These are phyloP conservation scores for Cossypha heuglini DNA, from an alignment of 2,797 vertebrate species.

Conservation along the genomic window DNA sequence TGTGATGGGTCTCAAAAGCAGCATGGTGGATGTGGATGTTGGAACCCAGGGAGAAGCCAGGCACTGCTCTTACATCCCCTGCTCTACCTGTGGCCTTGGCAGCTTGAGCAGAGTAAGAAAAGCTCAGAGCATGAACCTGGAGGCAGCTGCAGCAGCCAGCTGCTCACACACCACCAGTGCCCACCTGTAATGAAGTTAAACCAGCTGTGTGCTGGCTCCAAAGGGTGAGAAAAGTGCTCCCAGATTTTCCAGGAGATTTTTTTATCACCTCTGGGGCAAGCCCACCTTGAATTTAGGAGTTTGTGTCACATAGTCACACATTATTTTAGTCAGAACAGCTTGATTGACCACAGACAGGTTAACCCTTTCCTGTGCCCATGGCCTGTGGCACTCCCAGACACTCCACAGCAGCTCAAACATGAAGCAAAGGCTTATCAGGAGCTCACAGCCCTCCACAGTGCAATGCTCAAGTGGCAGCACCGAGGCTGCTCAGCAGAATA, in stretches of 20 bases:
- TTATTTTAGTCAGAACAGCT: background rate
- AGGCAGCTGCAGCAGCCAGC: background rate
- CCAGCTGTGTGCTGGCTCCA: accelerated
- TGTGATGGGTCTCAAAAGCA: background rate
- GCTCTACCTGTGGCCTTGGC: background rate
- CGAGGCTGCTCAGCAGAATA: conserved; percentile 12
- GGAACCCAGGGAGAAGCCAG: background rate
- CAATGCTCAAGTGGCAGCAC: background rate
- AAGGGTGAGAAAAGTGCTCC: background rate
- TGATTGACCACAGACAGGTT: background rate
- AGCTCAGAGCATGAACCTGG: background rate
- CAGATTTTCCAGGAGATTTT: background rate
- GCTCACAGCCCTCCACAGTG: background rate
- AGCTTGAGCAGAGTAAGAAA: background rate
- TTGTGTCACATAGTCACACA: background rate
- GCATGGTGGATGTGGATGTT: accelerated
- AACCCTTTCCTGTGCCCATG: background rate
- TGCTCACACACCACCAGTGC: background rate
- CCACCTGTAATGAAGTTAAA: background rate
- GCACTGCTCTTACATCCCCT: background rate
- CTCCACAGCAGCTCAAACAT: background rate
- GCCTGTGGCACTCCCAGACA: background rate
- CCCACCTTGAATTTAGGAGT: background rate
- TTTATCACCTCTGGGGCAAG: background rate
- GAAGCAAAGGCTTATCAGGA: conserved; percentile 12